A percentile compares a stretch with the other conserved stretches of the same genome.
phyloP scores from a whole-genome alignment of 2,113 vertebrate species.

The Mustela lutreola region DNA sequence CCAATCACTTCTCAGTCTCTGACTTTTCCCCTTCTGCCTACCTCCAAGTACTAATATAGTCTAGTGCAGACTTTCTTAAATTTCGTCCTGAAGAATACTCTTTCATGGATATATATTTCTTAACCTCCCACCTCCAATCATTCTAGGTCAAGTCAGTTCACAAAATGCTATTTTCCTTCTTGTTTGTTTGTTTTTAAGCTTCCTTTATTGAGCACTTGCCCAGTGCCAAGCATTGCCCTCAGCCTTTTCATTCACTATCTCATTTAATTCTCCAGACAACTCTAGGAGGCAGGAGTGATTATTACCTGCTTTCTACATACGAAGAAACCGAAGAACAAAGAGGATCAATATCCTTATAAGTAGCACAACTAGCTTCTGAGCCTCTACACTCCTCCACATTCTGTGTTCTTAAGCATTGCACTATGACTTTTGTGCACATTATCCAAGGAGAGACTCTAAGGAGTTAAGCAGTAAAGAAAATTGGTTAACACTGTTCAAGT shows the following conservation, averaged over 20 bases:
- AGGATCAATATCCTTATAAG: not conserved
- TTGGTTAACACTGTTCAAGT: not conserved
- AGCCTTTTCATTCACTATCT: not conserved
- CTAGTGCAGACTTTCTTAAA: not conserved
- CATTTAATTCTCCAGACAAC: not conserved
- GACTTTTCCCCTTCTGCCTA: rapidly evolving
- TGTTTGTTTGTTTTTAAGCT: not conserved
- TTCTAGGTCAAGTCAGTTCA: not conserved
- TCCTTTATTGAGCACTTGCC: not conserved
- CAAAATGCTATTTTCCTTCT: not conserved
- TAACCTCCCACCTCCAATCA: not conserved
- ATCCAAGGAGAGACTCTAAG: not conserved
- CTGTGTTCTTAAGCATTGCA: not conserved
- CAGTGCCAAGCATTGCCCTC: not conserved
- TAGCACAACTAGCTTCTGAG: not conserved
- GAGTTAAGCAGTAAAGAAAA: not conserved
- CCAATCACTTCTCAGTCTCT: not conserved
- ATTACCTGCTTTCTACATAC: not conserved
- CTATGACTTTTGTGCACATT: not conserved
- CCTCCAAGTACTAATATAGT: not conserved
- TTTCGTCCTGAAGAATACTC: not conserved
- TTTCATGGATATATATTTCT: not conserved
- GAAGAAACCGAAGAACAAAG: not conserved
- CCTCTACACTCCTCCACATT: not conserved
- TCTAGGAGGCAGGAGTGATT: not conserved